These are phyloP conservation scores for Pelusios castaneus DNA, from an alignment of 2,113 vertebrate genomes.

Conservation along the genomic window DNA sequence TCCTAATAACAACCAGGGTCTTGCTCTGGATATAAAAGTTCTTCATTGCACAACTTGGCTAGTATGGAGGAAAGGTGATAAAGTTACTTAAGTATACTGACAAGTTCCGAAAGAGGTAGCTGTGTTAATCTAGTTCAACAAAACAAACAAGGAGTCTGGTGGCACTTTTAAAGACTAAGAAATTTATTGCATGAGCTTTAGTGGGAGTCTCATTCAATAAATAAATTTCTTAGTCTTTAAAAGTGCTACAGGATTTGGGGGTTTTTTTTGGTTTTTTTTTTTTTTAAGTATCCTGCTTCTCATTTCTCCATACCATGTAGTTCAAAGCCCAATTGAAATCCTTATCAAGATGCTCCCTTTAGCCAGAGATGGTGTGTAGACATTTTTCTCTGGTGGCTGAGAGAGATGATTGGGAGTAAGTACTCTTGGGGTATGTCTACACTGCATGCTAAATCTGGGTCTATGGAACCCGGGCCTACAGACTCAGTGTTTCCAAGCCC, in stretches of 20 bases:
- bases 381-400: neutral
- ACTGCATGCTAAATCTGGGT: neutral
- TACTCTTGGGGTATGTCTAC: neutral
- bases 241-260: no score
- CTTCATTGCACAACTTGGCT: neutral
- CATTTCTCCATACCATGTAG: neutral
- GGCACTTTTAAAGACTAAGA: no score
- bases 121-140: no score
- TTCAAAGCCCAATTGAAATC: neutral
- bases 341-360: fast-evolving
- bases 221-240: no score
- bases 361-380: neutral
- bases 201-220: no score
- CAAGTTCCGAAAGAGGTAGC: no score
- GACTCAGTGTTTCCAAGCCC: neutral
- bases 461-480: neutral
- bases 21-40: neutral
- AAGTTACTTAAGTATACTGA: neutral
- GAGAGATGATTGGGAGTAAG: fast-evolving
- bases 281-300: neutral
- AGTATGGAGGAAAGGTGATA: neutral
- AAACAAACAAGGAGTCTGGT: no score
- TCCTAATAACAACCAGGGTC: neutral
- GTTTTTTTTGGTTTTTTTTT: no score
- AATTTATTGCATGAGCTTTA: no score